Percentiles rank a stretch among this genome's conserved stretches.
Evolutionary conservation across 1,140 invertebrate genomes (phyloP).

Genomic region (Scaptomyza graminum): DNA sequence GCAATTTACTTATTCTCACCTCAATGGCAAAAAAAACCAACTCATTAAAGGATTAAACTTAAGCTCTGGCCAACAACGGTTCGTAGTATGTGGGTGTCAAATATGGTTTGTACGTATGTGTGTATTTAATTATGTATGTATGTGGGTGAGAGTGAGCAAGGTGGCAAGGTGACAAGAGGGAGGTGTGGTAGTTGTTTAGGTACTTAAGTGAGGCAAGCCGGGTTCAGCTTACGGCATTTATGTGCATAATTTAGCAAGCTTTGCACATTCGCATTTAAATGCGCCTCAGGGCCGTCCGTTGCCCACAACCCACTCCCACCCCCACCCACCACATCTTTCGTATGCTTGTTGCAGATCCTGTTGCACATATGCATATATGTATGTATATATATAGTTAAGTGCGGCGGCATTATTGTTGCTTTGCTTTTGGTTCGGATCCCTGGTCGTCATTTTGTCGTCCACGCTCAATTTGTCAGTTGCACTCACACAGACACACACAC

Average conservation of each 20-base stretch:
- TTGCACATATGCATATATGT: slow-evolving; percentile 23
- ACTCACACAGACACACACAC: background rate
- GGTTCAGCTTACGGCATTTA: slow-evolving; percentile 27
- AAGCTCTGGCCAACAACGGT: slow-evolving; percentile 5
- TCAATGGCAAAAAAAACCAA: background rate
- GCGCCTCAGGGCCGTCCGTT: slow-evolving; percentile 30
- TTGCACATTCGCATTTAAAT: slow-evolving; percentile 47
- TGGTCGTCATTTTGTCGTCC: slow-evolving; percentile 39
- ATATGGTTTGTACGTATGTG: too few species aligned
- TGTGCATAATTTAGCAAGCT: slow-evolving; percentile 47
- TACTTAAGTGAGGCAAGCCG: background rate
- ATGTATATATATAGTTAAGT: slow-evolving; percentile 39
- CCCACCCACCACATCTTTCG: too few species aligned
- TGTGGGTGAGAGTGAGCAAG: background rate
- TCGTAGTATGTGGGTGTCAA: too few species aligned
- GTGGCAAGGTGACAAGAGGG: too few species aligned
- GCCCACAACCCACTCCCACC: background rate
- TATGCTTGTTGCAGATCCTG: background rate
- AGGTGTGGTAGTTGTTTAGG: background rate
- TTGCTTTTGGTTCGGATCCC: background rate
- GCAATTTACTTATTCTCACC: too few species aligned
- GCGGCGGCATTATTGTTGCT: slow-evolving; percentile 17
- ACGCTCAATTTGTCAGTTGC: slow-evolving; percentile 40
- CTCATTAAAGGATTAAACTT: slow-evolving; percentile 15
- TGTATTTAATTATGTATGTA: too few species aligned